Conservation (phyloP, 2,113 vertebrate genomes). For the Dasyornis broadbenti region DNA sequence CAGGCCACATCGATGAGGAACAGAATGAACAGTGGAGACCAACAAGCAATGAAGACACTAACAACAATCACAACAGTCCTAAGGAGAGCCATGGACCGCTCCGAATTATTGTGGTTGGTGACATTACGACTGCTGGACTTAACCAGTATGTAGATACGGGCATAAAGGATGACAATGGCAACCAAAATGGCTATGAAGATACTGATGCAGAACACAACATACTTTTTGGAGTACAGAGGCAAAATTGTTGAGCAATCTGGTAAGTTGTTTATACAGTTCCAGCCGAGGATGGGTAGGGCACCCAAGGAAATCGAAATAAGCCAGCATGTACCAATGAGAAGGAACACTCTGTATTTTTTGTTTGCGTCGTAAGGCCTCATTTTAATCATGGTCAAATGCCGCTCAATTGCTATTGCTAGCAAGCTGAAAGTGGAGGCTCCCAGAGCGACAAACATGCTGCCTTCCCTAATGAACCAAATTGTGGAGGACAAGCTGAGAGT, state of each 20-base stretch:
- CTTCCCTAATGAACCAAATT: slow-evolving; percentile 91
- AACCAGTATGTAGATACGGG: slow-evolving; percentile 89
- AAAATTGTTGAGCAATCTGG: slow-evolving; percentile 89
- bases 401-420: slow-evolving; percentile 92
- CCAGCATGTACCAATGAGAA: slow-evolving; percentile 94
- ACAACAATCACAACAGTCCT: slow-evolving; percentile 93
- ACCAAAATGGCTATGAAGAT: slow-evolving; percentile 86
- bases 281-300: slow-evolving; percentile 89
- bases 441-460: slow-evolving; percentile 92
- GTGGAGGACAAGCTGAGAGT: slow-evolving; percentile 83
- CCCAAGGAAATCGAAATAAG: slow-evolving; percentile 85
- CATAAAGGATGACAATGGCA: slow-evolving; percentile 87
- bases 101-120: slow-evolving; percentile 84
- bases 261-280: slow-evolving; percentile 90
- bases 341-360: slow-evolving; percentile 92
- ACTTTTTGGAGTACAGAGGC: slow-evolving; percentile 91
- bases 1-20: slow-evolving; percentile 91
- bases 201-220: slow-evolving; percentile 90
- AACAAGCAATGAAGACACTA: slow-evolving; percentile 91
- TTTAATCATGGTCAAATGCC: slow-evolving; percentile 98
- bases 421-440: slow-evolving; percentile 93
- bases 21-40: slow-evolving; percentile 90
- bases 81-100: slow-evolving; percentile 90
- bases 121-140: slow-evolving; percentile 91
- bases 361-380: slow-evolving; percentile 93